Evolutionary conservation across 2,888 invertebrate genomes (phyloP).

Genomic region (Tolmerus cingulatus): DNA sequence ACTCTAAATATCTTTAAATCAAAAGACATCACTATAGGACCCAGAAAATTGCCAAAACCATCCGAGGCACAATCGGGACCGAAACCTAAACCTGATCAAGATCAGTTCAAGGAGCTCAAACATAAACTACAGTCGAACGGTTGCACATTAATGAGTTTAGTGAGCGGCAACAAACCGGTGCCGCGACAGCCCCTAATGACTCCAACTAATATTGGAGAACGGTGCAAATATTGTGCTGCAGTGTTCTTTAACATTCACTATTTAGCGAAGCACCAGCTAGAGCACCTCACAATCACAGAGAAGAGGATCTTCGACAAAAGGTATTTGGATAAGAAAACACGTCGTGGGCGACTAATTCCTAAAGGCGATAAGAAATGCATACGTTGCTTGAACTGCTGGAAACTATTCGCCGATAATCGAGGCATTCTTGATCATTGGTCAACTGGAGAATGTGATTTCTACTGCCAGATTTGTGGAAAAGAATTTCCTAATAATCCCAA

Average conservation of each 20-base stretch:
- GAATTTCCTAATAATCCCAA: slow-evolving; percentile 55
- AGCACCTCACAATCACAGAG: slow-evolving; percentile 52
- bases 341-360: slow-evolving; percentile 54
- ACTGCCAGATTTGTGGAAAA: slow-evolving; percentile 56
- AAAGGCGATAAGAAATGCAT: slow-evolving; percentile 54
- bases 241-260: slow-evolving; percentile 48
- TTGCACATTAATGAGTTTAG: slow-evolving; percentile 51
- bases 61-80: background rate
- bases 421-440: slow-evolving; percentile 56
- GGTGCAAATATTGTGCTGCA: slow-evolving; percentile 32
- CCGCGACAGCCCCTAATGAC: background rate
- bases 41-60: background rate
- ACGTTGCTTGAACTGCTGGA: slow-evolving; percentile 57
- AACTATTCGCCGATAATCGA: slow-evolving; percentile 54
- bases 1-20: background rate
- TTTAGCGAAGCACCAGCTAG: slow-evolving; percentile 55
- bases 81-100: background rate
- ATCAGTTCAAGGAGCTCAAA: slow-evolving; percentile 25
- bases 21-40: background rate
- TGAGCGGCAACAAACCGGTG: background rate
- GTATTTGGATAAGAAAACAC: slow-evolving; percentile 51
- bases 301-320: slow-evolving; percentile 53
- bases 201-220: background rate
- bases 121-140: slow-evolving; percentile 51
- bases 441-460: slow-evolving; percentile 55